These are phyloP conservation scores for Atrichornis clamosus DNA, from an alignment of 2,113 vertebrate species.

Conservation along the genomic window DNA sequence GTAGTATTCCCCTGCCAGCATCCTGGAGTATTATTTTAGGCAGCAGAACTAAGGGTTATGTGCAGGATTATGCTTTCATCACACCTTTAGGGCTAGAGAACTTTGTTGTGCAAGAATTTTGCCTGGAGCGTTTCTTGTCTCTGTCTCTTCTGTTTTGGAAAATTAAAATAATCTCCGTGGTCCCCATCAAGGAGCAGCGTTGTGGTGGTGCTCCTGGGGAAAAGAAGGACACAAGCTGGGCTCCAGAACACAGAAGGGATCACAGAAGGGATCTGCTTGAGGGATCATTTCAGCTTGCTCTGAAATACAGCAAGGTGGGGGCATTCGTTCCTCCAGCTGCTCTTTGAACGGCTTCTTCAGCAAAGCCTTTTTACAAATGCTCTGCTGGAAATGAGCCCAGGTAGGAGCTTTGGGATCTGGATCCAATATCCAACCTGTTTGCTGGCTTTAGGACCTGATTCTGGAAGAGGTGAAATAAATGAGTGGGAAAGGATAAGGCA, in stretches of 20 bases:
- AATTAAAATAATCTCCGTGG: background rate
- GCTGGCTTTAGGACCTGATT: background rate
- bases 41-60: conserved; percentile 72
- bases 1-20: conserved; percentile 74
- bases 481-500: background rate
- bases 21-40: conserved; percentile 82
- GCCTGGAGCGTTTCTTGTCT: conserved; percentile 34
- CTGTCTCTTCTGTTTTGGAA: background rate
- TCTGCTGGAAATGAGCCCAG: background rate
- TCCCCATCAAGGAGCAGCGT: background rate
- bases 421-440: background rate
- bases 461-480: background rate
- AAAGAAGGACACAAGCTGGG: background rate
- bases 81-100: conserved; percentile 71
- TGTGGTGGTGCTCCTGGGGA: background rate
- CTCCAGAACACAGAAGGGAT: background rate
- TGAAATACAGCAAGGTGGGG: background rate
- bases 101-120: conserved; percentile 53
- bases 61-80: conserved; percentile 73
- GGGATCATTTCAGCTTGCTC: background rate
- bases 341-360: background rate
- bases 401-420: background rate
- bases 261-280: background rate
- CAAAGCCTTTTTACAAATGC: background rate
- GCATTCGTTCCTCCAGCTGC: background rate